phyloP scores from a whole-genome alignment of 2,888 invertebrate genomes.

The Leptopilina drosophilae region DNA sequence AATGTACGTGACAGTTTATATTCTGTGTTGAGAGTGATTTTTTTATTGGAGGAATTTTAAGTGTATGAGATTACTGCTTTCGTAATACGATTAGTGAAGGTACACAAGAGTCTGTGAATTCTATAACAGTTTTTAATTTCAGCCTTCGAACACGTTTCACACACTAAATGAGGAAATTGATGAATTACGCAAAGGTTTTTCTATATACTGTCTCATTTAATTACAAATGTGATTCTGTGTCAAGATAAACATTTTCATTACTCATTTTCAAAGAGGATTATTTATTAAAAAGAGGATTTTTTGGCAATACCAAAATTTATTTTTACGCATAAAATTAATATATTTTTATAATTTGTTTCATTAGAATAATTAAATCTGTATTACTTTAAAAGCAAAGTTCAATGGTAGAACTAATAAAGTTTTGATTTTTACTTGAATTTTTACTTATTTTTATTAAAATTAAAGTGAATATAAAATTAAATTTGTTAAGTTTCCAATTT shows the following conservation, averaged over 20 bases:
- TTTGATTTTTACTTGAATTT: no score
- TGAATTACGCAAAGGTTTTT: neutral
- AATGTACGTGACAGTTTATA: no score
- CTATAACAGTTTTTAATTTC: neutral
- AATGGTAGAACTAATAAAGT: no score
- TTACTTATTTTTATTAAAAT: no score
- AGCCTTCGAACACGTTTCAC: conserved; percentile 12
- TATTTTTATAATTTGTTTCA: no score
- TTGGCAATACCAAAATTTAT: no score
- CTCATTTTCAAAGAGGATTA: neutral
- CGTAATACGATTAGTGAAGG: conserved; percentile 23
- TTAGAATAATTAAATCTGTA: no score
- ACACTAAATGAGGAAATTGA: neutral
- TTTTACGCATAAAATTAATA: no score
- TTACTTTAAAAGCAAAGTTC: no score
- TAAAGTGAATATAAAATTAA: neutral
- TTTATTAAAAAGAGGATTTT: no score
- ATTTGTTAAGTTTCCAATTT: neutral
- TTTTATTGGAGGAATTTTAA: conserved; percentile 13
- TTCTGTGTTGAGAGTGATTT: neutral
- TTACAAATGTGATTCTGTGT: neutral
- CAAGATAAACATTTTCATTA: neutral
- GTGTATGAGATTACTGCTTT: conserved; percentile 34
- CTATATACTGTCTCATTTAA: neutral
- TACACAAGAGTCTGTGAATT: neutral